Evolutionary conservation across 2,888 invertebrate genomes (phyloP).

Genomic region (Amorpha juglandis): DNA sequence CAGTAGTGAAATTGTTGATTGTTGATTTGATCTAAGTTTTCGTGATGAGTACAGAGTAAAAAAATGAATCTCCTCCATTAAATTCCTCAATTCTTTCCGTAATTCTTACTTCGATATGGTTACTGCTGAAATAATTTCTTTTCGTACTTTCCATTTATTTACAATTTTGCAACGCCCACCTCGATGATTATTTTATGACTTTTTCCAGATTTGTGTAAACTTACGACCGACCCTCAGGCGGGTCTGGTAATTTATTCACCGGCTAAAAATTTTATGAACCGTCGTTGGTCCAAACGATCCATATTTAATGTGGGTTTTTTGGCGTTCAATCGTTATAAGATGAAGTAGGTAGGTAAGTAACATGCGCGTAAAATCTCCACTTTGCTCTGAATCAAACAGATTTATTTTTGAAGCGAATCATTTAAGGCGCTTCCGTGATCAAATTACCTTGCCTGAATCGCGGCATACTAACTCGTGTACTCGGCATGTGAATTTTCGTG

Average conservation of each 20-base stretch:
- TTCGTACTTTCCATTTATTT: not conserved
- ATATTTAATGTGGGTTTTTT: conserved; percentile 9
- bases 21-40: no score
- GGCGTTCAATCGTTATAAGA: not conserved
- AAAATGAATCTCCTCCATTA: no score
- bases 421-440: no score
- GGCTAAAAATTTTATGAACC: not conserved
- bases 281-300: not conserved
- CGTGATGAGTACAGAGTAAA: no score
- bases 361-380: conserved; percentile 42
- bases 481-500: no score
- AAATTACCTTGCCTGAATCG: no score
- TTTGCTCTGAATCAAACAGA: conserved; percentile 32
- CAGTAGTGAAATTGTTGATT: no score
- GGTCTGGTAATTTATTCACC: not conserved
- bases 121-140: not conserved
- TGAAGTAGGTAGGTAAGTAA: conserved; percentile 33
- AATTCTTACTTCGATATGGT: no score
- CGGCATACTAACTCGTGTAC: no score
- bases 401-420: conserved; percentile 51
- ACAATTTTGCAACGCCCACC: not conserved
- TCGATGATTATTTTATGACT: conserved; percentile 3
- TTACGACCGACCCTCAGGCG: not conserved
- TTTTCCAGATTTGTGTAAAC: conserved; percentile 15
- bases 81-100: not conserved